phyloP scores from a whole-genome alignment of 1,140 invertebrate genomes.

The Phymastichus coffea region DNA sequence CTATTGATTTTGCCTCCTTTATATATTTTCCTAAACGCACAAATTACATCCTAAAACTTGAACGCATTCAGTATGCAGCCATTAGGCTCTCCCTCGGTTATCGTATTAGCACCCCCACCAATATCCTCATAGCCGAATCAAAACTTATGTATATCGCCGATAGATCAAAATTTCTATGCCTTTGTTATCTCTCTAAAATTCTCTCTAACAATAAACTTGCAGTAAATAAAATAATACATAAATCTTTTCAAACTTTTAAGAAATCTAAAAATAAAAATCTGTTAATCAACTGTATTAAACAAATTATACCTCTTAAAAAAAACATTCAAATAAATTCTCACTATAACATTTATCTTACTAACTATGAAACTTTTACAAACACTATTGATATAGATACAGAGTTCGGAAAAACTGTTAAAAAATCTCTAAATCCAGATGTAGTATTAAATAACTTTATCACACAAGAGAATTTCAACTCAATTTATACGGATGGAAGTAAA shows the following conservation, averaged over 20 bases:
- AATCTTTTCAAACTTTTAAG: not conserved
- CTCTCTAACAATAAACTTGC: not conserved
- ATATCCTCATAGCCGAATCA: slow-evolving; percentile 15
- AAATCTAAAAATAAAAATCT: not conserved
- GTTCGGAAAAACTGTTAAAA: not conserved
- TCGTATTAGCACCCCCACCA: slow-evolving; percentile 7
- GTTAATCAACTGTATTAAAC: not conserved
- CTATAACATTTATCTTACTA: not conserved
- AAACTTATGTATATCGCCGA: slow-evolving; percentile 4
- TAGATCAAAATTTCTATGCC: slow-evolving; percentile 1
- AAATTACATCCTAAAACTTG: not conserved
- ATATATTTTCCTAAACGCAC: slow-evolving; percentile 13
- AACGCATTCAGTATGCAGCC: slow-evolving; percentile 13
- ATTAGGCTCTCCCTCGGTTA: slow-evolving; percentile 9
- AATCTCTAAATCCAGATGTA: not conserved
- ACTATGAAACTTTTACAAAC: not conserved
- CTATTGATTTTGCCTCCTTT: slow-evolving; percentile 8
- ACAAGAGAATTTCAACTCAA: not conserved
- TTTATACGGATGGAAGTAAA: slow-evolving; percentile 16
- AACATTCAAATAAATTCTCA: not conserved
- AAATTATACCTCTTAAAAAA: not conserved
- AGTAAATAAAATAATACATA: not conserved
- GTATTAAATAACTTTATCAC: not conserved
- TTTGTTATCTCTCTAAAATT: not conserved
- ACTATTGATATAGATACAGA: not conserved